These are phyloP conservation scores for Lasiurus cinereus DNA, from an alignment of 2,113 vertebrate genomes.

Conservation along the genomic window DNA sequence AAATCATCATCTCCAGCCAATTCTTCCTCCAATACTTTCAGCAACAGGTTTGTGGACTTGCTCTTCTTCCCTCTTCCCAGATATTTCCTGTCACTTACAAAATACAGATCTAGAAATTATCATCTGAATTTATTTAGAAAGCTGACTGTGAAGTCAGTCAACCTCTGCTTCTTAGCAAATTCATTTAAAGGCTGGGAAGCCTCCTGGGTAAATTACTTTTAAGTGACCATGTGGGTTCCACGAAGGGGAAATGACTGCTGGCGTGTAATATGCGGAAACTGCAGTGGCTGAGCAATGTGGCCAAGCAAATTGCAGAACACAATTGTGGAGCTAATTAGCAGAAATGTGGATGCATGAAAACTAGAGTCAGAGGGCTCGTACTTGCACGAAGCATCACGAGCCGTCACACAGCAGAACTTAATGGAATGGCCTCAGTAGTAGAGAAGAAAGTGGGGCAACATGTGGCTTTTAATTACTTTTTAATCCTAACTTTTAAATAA, in stretches of 20 bases:
- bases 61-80: neutral
- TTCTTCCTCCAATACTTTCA: neutral
- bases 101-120: conserved; percentile 50
- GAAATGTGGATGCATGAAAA: neutral
- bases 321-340: conserved; percentile 18
- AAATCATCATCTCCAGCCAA: conserved; percentile 48
- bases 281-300: neutral
- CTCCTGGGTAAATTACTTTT: conserved; percentile 46
- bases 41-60: neutral
- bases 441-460: conserved; percentile 16
- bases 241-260: neutral
- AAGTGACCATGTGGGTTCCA: conserved; percentile 39
- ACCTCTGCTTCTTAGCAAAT: conserved; percentile 53
- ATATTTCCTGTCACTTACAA: conserved; percentile 60
- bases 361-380: neutral
- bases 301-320: conserved; percentile 53
- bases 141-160: neutral
- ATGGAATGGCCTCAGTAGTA: conserved; percentile 10
- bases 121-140: conserved; percentile 53
- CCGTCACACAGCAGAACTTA: neutral
- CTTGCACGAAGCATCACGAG: neutral
- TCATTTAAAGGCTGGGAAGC: conserved; percentile 18
- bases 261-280: neutral
- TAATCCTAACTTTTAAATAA: conserved; percentile 57
- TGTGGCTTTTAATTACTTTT: neutral